Percentiles rank a stretch among this genome's conserved stretches.
Evolutionary conservation across 1,140 invertebrate species (phyloP).

Genomic region (Bombus soroeensis): DNA sequence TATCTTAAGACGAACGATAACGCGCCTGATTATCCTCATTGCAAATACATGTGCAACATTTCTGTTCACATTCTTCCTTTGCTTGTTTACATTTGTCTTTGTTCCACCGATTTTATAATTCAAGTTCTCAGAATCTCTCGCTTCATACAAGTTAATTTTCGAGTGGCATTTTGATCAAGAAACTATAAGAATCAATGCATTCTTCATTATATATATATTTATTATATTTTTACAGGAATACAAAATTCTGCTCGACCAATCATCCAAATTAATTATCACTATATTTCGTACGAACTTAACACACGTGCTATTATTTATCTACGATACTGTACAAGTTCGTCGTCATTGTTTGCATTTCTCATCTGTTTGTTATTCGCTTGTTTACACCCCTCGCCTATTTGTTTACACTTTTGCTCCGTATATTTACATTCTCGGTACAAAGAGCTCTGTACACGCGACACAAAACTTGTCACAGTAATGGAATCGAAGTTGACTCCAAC

Average conservation of each 20-base stretch:
- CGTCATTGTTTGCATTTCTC: not conserved
- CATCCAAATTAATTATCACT: too few relatives aligned
- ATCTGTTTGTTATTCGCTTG: not conserved
- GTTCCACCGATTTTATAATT: too few relatives aligned
- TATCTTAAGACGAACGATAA: slow-evolving; percentile 27
- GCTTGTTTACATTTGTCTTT: not conserved
- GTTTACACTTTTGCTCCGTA: not conserved
- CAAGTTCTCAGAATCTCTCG: too few relatives aligned
- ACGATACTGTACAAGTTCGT: not conserved
- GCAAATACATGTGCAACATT: not conserved
- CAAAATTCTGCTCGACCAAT: too few relatives aligned
- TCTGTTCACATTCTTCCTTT: not conserved
- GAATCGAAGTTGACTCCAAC: slow-evolving; percentile 5
- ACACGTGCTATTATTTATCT: too few relatives aligned
- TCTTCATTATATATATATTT: too few relatives aligned
- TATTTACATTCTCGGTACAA: not conserved
- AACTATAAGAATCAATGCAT: too few relatives aligned
- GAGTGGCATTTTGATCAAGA: too few relatives aligned
- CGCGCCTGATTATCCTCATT: not conserved
- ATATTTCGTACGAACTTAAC: too few relatives aligned
- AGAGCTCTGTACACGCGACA: not conserved
- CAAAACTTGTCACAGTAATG: not conserved
- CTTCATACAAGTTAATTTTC: too few relatives aligned
- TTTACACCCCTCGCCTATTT: not conserved
- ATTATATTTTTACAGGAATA: too few relatives aligned